Evolutionary conservation across 1,140 invertebrate genomes (phyloP).

Genomic region (Bombus waltoni): DNA sequence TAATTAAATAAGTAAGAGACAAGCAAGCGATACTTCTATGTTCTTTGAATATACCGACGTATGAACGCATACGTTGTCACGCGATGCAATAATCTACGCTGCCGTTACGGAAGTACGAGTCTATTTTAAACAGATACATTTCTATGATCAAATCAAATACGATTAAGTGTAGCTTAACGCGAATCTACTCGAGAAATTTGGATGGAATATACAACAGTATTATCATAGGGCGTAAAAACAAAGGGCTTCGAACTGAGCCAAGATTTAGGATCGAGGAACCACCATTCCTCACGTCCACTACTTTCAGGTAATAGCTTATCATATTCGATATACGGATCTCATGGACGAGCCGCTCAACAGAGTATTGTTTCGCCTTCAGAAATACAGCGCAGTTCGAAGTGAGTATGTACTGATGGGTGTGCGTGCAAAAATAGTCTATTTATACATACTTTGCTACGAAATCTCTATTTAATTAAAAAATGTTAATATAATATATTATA

Average conservation of each 20-base stretch:
- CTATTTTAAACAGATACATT: conserved; percentile 69
- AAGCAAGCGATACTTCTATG: conserved; percentile 31
- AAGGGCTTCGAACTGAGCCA: conserved; percentile 55
- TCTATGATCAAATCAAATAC: conserved; percentile 58
- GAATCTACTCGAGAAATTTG: conserved; percentile 38
- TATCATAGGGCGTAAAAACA: conserved; percentile 61
- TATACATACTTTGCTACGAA: conserved; percentile 75
- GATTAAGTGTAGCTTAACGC: conserved; percentile 43
- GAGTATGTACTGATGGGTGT: conserved; percentile 47
- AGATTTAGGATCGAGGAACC: conserved; percentile 39
- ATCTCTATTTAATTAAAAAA: conserved; percentile 76
- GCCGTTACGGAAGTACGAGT: conserved; percentile 63
- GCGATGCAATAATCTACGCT: conserved; percentile 68
- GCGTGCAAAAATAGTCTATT: conserved; percentile 75
- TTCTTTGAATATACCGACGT: conserved; percentile 37
- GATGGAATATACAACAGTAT: conserved; percentile 66
- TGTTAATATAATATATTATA: conserved; percentile 70
- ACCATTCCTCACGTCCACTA: conserved; percentile 64
- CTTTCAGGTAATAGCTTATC: conserved; percentile 67
- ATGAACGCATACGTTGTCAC: conserved; percentile 31
- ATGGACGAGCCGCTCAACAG: conserved; percentile 45
- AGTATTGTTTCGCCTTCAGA: conserved; percentile 54
- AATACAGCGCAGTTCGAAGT: conserved; percentile 58
- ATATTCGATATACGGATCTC: conserved; percentile 60
- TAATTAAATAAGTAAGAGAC: conserved; percentile 64